phyloP scores from a whole-genome alignment of 2,797 vertebrate genomes.

The Graptemys geographica region DNA sequence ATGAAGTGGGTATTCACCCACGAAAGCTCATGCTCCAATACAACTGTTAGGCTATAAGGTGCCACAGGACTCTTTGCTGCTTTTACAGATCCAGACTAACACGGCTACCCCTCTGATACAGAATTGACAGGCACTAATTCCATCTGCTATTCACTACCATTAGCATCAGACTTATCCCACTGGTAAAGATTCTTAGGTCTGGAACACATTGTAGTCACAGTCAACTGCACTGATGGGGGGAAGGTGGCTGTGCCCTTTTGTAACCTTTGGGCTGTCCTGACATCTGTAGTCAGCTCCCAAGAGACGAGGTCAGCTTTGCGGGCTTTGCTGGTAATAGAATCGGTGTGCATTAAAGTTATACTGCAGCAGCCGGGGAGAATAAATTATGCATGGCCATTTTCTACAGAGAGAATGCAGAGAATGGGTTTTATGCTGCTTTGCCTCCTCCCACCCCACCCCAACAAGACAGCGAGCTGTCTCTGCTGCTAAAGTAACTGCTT shows the following conservation, averaged over 20 bases:
- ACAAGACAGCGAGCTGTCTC: background rate
- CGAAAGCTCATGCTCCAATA: no score
- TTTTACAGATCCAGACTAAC: no score
- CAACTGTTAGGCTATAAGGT: no score
- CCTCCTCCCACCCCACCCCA: background rate
- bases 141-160: constrained; percentile 62
- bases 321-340: constrained; percentile 64
- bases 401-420: constrained; percentile 37
- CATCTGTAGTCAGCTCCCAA: constrained; percentile 49
- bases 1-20: no score
- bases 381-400: constrained; percentile 78
- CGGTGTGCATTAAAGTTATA: constrained; percentile 45
- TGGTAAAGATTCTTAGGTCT: constrained; percentile 47
- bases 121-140: constrained; percentile 34
- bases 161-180: constrained; percentile 69
- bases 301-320: constrained; percentile 26
- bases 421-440: constrained; percentile 1
- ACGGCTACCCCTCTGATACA: background rate
- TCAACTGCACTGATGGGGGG: background rate
- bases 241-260: constrained; percentile 44
- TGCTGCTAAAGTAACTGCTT: background rate
- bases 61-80: no score
- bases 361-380: constrained; percentile 66
- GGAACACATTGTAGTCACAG: constrained; percentile 50
- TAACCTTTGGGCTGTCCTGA: constrained; percentile 65